A percentile compares a stretch with the other conserved stretches of the same genome.
phyloP scores from a whole-genome alignment of 2,888 invertebrate species.

The Himalopsyche anomala region DNA sequence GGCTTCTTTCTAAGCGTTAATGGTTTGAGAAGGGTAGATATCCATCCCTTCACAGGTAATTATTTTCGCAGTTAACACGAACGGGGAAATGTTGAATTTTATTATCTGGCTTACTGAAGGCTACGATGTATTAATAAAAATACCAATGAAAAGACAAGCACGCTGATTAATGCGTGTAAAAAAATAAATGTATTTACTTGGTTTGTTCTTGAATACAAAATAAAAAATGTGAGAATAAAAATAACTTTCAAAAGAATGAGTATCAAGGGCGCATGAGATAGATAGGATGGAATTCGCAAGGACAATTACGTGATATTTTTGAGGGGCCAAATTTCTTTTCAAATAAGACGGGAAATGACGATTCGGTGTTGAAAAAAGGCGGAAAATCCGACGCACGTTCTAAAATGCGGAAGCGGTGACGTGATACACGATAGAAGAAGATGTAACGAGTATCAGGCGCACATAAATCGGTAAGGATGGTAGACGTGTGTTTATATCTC shows the following conservation, averaged over 20 bases:
- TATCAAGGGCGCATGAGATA: neutral
- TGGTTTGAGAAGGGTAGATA: neutral
- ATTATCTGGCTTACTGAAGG: constrained; percentile 9
- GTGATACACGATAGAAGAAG: neutral
- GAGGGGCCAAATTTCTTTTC: neutral
- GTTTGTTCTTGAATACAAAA: no score
- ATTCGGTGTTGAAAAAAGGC: constrained; percentile 25
- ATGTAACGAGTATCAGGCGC: constrained; percentile 1
- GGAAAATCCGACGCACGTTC: constrained; percentile 26
- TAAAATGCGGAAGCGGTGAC: neutral
- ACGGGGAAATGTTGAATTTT: neutral
- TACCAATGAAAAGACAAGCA: neutral
- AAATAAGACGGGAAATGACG: constrained; percentile 7
- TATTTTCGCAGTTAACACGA: constrained; percentile 24
- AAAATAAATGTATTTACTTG: no score
- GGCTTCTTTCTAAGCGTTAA: neutral
- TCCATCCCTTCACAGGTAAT: constrained; percentile 12
- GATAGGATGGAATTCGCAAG: neutral
- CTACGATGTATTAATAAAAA: neutral
- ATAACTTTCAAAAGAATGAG: constrained; percentile 11
- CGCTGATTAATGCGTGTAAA: neutral
- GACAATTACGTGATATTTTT: constrained; percentile 22
- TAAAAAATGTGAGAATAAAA: no score
- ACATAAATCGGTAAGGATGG: neutral
- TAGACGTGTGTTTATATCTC: constrained; percentile 2